Evolutionary conservation across 2,797 vertebrate genomes (phyloP).

Genomic region (Telmatherina bonti): DNA sequence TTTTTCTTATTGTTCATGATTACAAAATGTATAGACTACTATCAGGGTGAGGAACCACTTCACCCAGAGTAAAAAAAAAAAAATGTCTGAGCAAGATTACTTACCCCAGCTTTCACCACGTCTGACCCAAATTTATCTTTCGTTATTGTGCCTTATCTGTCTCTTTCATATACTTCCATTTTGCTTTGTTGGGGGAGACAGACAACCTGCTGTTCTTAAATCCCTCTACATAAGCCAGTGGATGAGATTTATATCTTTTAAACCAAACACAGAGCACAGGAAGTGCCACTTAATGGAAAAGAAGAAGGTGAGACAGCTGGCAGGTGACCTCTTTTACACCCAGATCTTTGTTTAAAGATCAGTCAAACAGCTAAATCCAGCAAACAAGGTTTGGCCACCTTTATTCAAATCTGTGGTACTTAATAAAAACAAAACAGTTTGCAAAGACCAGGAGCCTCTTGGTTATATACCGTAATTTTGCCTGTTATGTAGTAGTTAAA

Average conservation of each 20-base stretch:
- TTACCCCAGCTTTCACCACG: too few species aligned
- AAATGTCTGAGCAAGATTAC: too few species aligned
- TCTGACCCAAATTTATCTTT: slow-evolving; percentile 25
- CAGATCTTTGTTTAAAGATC: not conserved
- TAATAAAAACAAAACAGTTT: slow-evolving; percentile 19
- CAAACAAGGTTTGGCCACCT: slow-evolving; percentile 19
- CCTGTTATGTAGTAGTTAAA: not conserved
- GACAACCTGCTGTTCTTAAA: slow-evolving; percentile 60
- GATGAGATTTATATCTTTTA: slow-evolving; percentile 59
- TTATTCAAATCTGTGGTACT: slow-evolving; percentile 17
- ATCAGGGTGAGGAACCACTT: too few species aligned
- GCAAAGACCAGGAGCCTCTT: not conserved
- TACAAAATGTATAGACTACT: too few species aligned
- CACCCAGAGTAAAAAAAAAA: too few species aligned
- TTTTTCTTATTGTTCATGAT: too few species aligned
- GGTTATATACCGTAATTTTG: not conserved
- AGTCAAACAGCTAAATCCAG: slow-evolving; percentile 2
- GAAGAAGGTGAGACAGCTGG: slow-evolving; percentile 41
- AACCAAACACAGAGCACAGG: slow-evolving; percentile 48
- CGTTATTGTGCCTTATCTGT: slow-evolving; percentile 28
- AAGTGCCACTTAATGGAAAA: slow-evolving; percentile 48
- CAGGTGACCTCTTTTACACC: slow-evolving; percentile 33
- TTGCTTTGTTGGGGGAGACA: slow-evolving; percentile 25
- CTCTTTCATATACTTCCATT: slow-evolving; percentile 31
- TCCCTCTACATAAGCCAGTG: slow-evolving; percentile 50